These are phyloP conservation scores for Eulemur mongoz DNA, from an alignment of 2,797 vertebrate species.

Conservation along the genomic window DNA sequence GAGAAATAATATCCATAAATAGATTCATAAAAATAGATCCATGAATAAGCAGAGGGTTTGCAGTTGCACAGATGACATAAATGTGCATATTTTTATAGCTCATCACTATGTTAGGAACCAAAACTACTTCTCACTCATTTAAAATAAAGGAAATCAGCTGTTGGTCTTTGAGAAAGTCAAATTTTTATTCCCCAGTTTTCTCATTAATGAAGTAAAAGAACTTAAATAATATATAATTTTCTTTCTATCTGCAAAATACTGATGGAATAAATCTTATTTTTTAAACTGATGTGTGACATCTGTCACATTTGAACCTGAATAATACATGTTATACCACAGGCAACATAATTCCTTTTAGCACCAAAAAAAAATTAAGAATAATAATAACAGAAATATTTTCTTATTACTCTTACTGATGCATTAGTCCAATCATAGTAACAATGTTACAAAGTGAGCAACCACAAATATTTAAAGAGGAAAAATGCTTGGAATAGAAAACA, in stretches of 20 bases:
- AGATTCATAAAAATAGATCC: constrained; percentile 33
- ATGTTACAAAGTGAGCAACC: not conserved
- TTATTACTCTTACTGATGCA: not conserved
- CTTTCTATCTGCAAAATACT: not conserved
- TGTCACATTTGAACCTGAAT: not conserved
- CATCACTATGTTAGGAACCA: not conserved
- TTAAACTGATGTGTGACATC: not conserved
- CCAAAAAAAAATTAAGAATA: not conserved
- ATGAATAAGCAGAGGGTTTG: constrained; percentile 30
- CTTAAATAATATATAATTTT: not conserved
- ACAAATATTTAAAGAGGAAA: not conserved
- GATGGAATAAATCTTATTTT: not conserved
- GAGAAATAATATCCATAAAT: constrained; percentile 11
- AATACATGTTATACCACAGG: not conserved
- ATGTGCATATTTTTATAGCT: not conserved
- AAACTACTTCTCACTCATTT: constrained; percentile 9
- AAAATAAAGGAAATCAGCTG: constrained; percentile 16
- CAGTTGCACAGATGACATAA: constrained; percentile 10
- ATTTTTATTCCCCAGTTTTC: not conserved
- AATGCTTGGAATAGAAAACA: not conserved
- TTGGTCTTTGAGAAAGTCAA: not conserved
- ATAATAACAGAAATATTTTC: constrained; percentile 16
- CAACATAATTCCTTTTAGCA: not conserved
- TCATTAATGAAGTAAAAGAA: not conserved
- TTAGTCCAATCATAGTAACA: not conserved